Evolutionary conservation across 1,140 invertebrate species (phyloP), one percentile per base, ranked within the genome.

Genomic region (Zaprionus capensis): DNA sequence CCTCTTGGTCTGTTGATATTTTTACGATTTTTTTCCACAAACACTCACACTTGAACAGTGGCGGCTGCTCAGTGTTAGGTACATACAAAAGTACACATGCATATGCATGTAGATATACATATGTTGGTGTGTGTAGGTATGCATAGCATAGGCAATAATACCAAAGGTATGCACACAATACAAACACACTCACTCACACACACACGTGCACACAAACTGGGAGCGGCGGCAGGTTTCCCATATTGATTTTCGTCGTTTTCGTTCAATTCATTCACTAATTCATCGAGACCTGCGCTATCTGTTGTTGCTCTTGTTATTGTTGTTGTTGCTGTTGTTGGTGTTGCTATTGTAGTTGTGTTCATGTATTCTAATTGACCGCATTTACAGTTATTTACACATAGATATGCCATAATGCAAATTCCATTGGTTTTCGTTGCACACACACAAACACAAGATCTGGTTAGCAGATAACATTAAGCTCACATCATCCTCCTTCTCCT

Each of bases 161-260:
- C 41, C 38, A 72, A 76, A 76, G 74, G 74, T 67, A 67, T 72
- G 63, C 62, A 71, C 28, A 46, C 41, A 46, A 9, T 17, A 46
- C 41, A 46, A 46, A 17, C 6, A 44, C n/a, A 44, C 41, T 34
- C 31, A 46, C 41, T 17, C 41, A 17, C 41, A 41, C n/a, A 67
- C 53, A 67, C 53, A 28, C 26, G 49, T 31, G 57, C 36, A 65
- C 36, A 87, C 65, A 76, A 86, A 87, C 68, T 84, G 84, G 84
- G 84, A 88, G 84, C 84, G 84, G 84, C 84, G 81, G 66, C 81
- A 90, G 84, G 81, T 88, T 88, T 88, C 66, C 55, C 64, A 75
- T 87, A 87, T 88, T 88, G 84, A 88, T 88, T 88, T 88, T 90
- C 78, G 83, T 78, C 83, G 84, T 78, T 88, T 87, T 87, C 88